Conservation (phyloP, 92 coral and sea anemone genomes). For the Zoanthus solanderi region DNA sequence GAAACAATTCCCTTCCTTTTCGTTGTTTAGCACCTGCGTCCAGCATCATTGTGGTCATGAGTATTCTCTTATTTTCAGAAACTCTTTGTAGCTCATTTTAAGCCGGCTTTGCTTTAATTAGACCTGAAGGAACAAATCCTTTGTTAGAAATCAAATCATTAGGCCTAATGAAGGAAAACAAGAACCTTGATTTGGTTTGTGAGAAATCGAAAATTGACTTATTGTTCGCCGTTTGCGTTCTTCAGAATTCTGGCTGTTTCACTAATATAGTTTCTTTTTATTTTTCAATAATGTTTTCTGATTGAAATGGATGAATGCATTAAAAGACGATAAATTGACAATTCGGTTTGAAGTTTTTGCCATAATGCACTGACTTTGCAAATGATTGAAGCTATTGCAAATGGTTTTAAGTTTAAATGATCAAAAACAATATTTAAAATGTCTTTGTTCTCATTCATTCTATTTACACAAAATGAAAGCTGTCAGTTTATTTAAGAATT, state of each 20-base stretch:
- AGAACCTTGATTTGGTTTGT: not conserved
- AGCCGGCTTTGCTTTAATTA: not conserved
- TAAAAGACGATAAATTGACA: not conserved
- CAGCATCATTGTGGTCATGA: no score
- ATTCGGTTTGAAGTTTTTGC: not conserved
- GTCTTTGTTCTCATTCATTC: not conserved
- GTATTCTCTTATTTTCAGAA: not conserved
- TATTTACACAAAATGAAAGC: not conserved
- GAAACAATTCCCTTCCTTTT: no score
- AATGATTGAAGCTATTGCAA: not conserved
- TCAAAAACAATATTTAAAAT: not conserved
- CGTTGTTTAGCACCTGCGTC: no score
- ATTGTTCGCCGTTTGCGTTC: not conserved
- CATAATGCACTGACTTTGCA: not conserved
- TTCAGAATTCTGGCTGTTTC: not conserved
- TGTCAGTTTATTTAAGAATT: not conserved
- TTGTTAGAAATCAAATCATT: not conserved
- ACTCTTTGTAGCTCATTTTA: not conserved
- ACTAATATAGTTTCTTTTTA: not conserved
- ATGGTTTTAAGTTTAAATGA: not conserved
- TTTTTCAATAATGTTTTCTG: not conserved
- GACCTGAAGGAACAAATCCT: not conserved
- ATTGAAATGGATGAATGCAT: not conserved
- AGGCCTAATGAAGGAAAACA: not conserved
- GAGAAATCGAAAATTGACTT: not conserved